Evolutionary conservation across 2,888 invertebrate species (phyloP), one percentile per base, ranked within the genome.

Genomic region (Nomada ruficornis): DNA sequence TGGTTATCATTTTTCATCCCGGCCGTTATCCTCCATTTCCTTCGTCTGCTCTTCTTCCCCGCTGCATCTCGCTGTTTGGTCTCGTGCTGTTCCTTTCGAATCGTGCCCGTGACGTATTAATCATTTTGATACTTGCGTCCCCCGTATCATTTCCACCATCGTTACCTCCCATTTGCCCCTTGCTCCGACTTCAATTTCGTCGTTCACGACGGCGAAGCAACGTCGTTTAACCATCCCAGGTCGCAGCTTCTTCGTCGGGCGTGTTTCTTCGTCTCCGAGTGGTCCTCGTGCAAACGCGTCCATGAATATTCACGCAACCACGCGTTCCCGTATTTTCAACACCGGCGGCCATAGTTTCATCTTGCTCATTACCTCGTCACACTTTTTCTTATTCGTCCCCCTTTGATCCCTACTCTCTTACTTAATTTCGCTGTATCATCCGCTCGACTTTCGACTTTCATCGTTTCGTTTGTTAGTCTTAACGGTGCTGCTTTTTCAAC

Each of bases 261-360:
- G 26, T 26, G 26, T 26, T 69, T 36, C 70, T 47, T 36, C 70
- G 54, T 20, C 70, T 59, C 52, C 26, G 26, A 50, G 13, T 42
- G 52, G 18, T 7, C 47, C 15, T 15, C 18, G 1, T 23, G 47
- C 44, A 20, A 44, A 54, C 44, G 13, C 23, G 54, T 26, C 67
- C 59, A 77, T 80, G 71, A 80, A 78, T 80, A 80, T 71, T 71
- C 71, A 80, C 67, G 26, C 62, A 42, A n/a, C 54, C 23, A 42
- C 64, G 57, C 57, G 18, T 77, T 23, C 57, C 26, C 54, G 42
- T 67, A 47, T n/a, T 72, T 78, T 62, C 62, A 70, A 65, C 64
- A 77, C 76, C 52, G 50, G 18, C 26, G 52, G 50, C 59, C 54
- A 36, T 65, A 54, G 59, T 67, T 70, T 71, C 26, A 42, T 77